These are phyloP conservation scores for Xestia rhomboidea DNA, from an alignment of 2,888 invertebrate species.

Conservation along the genomic window DNA sequence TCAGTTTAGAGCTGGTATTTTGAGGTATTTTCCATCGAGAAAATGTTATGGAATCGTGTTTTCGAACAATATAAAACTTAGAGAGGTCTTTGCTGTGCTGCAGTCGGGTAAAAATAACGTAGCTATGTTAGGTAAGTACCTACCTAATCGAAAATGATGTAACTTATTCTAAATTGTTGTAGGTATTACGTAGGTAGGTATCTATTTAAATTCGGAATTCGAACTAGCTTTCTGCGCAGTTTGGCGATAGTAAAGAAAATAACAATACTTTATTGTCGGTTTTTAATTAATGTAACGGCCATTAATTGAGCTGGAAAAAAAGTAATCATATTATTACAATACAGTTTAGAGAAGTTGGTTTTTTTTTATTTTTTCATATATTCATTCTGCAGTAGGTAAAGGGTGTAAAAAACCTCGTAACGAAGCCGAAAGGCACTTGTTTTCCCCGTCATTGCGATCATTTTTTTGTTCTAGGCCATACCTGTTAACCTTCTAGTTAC, in stretches of 20 bases:
- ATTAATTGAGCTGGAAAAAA: no score
- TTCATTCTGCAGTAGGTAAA: no score
- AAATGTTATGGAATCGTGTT: not conserved
- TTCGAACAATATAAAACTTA: not conserved
- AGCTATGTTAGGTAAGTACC: not conserved
- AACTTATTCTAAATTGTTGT: constrained; percentile 8
- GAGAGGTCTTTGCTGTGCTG: not conserved
- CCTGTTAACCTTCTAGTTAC: no score
- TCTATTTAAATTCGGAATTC: constrained; percentile 30
- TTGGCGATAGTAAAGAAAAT: constrained; percentile 26
- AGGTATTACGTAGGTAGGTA: not conserved
- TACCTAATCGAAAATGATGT: not conserved
- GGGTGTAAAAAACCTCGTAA: no score
- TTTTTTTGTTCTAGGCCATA: no score
- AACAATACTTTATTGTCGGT: constrained; percentile 11
- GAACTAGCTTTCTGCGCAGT: constrained; percentile 38
- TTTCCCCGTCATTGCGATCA: no score
- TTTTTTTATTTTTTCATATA: not conserved
- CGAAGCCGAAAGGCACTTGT: no score
- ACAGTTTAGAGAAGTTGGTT: not conserved
- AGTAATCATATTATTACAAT: no score
- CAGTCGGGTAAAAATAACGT: not conserved
- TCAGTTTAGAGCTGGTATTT: no score
- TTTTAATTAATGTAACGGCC: not conserved
- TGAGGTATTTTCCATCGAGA: not conserved